Percentiles rank a stretch among this genome's conserved stretches.
These are phyloP conservation scores for Carterocephalus palaemon DNA, from an alignment of 2,888 invertebrate genomes.

Conservation along the genomic window DNA sequence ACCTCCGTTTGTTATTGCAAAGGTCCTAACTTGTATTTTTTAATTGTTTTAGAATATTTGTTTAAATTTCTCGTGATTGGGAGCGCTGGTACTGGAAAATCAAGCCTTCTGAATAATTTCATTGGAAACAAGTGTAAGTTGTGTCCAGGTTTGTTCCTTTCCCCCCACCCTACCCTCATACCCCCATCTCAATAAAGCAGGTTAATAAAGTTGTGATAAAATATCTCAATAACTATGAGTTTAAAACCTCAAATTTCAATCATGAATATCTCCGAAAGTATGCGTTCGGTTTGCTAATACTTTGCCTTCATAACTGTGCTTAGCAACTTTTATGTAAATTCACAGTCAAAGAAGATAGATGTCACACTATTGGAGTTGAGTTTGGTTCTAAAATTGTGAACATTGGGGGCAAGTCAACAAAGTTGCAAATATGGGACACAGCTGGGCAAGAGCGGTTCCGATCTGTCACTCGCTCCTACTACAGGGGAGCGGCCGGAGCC, in stretches of 20 bases:
- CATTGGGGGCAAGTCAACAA: constrained; percentile 89
- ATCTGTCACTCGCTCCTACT: constrained; percentile 92
- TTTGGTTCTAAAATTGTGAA: constrained; percentile 92
- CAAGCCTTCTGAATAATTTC: constrained; percentile 89
- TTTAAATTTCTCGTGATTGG: constrained; percentile 93
- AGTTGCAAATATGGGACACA: constrained; percentile 92
- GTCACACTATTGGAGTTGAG: constrained; percentile 91
- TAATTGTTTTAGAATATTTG: constrained; percentile 83
- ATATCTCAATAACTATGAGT: too few relatives aligned
- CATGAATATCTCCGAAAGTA: too few relatives aligned
- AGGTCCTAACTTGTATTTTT: constrained; percentile 2
- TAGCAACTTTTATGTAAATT: constrained; percentile 27
- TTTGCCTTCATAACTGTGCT: neutral
- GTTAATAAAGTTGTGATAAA: too few relatives aligned
- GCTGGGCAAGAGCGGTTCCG: constrained; percentile 98
- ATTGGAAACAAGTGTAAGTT: constrained; percentile 91
- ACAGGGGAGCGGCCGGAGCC: constrained; percentile 94
- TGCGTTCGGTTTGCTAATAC: too few relatives aligned
- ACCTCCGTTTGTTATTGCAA: neutral
- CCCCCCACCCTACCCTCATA: too few relatives aligned
- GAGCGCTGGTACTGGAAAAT: constrained; percentile 90
- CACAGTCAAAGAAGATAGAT: constrained; percentile 89
- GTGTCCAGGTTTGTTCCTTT: too few relatives aligned
- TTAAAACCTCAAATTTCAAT: too few relatives aligned
- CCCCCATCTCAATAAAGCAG: too few relatives aligned